These are phyloP conservation scores for Chrysotoxum bicinctum DNA, from an alignment of 2,888 invertebrate species.

Conservation along the genomic window DNA sequence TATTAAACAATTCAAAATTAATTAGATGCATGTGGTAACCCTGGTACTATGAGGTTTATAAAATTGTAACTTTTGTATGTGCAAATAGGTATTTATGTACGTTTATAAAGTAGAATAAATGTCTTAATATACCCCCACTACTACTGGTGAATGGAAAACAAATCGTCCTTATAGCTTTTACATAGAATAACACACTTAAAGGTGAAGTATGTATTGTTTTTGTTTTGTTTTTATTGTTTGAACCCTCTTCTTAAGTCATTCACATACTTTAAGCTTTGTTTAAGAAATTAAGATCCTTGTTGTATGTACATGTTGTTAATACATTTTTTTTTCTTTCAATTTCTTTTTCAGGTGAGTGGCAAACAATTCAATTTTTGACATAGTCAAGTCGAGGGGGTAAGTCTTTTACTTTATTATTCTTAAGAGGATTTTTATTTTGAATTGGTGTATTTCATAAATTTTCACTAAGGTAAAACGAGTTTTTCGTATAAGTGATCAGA, in stretches of 20 bases:
- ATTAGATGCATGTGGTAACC: too few species aligned
- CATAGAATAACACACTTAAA: conserved; percentile 27
- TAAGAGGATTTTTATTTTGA: too few species aligned
- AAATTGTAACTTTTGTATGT: conserved; percentile 13
- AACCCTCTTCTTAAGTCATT: conserved; percentile 19
- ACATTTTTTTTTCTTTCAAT: conserved; percentile 8
- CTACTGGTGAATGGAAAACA: background rate
- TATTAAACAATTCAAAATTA: too few species aligned
- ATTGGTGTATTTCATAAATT: too few species aligned
- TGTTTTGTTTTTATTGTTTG: background rate
- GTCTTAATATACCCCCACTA: background rate
- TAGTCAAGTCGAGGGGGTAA: too few species aligned
- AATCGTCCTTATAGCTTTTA: background rate
- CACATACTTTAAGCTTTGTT: conserved; percentile 34
- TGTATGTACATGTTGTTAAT: conserved; percentile 3
- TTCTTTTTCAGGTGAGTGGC: conserved; percentile 51
- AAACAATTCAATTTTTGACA: too few species aligned
- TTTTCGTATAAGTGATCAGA: too few species aligned
- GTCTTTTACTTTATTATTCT: too few species aligned
- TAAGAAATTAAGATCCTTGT: conserved; percentile 22
- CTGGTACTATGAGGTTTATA: too few species aligned
- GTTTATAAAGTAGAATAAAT: background rate
- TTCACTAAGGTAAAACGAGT: too few species aligned
- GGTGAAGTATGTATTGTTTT: background rate
- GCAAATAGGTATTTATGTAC: background rate